Evolutionary conservation across 1,140 invertebrate species (phyloP), one percentile per base, ranked within the genome.

Genomic region (Drosophila serrata): DNA sequence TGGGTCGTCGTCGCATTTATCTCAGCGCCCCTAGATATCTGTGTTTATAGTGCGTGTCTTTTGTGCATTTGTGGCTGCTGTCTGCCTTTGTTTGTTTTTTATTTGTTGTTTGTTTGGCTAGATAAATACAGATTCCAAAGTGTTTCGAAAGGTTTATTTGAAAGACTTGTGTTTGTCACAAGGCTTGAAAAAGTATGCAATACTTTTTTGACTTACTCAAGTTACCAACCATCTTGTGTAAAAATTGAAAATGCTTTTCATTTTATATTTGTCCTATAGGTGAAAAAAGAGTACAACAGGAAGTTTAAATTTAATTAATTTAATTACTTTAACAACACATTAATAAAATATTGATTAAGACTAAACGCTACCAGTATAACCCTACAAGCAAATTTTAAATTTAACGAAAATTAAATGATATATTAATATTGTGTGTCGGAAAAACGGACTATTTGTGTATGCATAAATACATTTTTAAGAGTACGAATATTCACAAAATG

Each of bases 71-170:
- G 15, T 79, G 49, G 42, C 31, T 55, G 27, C 53, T 74, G 56
- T 39, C 61, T 55, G 37, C n/a, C 42, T 22, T 42, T 73, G 31
- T 67, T 62, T 67, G 31, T 51, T 56, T 53, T 46, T 69, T 64
- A 35, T 49, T 58, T 76, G 39, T 69, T 64, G 19, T 55, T 58
- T 72, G 43, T 13, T 13, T 29, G n/a, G 11, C 22, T 35, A 35
- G 39, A 67, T 51, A 69, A 65, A 69, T 8, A 69, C 48, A 53
- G 61, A 67, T 69, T 69, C 61, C 62, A 29, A 65, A 22, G 31
- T 29, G 59, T 45, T 45, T 62, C n/a, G 22, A 63, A 46, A 62
- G 51, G 51, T 53, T 45, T 17, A n/a, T 43, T 27, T 35, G 12
- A 43, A 81, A 59, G 79, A 57, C 63, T 75, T 70, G 70, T 43